Conservation (phyloP, 2,797 vertebrate genomes). For the Lophotriccus pileatus region DNA sequence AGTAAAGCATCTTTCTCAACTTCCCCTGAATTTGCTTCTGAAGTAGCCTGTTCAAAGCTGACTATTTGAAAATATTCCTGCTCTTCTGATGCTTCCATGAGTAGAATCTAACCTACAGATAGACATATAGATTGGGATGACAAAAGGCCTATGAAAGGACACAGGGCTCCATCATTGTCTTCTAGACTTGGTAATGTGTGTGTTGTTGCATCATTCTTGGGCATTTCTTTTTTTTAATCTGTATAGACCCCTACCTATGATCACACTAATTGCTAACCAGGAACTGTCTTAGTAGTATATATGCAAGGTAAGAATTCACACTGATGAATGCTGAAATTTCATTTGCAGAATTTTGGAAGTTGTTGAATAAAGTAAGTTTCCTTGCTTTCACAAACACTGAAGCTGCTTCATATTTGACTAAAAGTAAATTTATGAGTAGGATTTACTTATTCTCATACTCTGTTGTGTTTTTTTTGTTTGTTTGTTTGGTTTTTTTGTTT, state of each 20-base stretch:
- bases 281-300: background rate
- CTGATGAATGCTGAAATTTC: background rate
- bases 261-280: background rate
- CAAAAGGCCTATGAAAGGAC: background rate
- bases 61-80: background rate
- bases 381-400: background rate
- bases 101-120: background rate
- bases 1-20: background rate
- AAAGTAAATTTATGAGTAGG: background rate
- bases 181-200: background rate
- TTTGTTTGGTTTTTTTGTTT: too few relatives aligned
- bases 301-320: background rate
- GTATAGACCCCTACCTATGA: background rate
- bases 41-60: background rate
- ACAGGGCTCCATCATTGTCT: background rate
- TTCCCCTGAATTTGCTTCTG: background rate
- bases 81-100: background rate
- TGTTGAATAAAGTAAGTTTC: background rate
- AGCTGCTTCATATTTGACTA: background rate
- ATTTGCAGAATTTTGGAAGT: background rate
- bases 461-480: background rate
- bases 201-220: background rate
- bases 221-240: background rate
- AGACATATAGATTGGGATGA: background rate
- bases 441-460: background rate